Base-by-base conservation (phyloP, 1,140 invertebrate genomes). In the Rhopalosiphum padi region DNA sequence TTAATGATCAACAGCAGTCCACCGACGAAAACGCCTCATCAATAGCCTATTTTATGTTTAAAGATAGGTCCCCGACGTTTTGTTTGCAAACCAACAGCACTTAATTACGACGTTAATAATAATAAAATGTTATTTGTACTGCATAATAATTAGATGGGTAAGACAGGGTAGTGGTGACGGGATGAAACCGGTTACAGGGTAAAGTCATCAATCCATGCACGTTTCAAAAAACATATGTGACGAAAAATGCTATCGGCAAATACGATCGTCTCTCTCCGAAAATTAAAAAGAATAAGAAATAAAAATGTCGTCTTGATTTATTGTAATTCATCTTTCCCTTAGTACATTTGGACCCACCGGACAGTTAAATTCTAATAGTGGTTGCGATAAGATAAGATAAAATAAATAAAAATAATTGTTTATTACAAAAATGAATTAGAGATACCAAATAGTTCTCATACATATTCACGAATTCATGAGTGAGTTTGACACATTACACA, bases 251-350 rank as follows among this genome's bases (percentile, higher is more conserved):
- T 92, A 92, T 92, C 91, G 18, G 18, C 43, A 43, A 83, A 48
- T 82, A 92, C n/a, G 2, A 85, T 92, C 91, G 22, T 37, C 88
- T 53, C 30, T 41, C 87, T 35, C 46, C 30, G 7, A n/a, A 53
- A n/a, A 46, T 21, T 41, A 46, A 48, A 18, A 77, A 77, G 4
- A 18, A n/a, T 77, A 77, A n/a, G 46, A 88, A 22, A 35, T 6
- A 83, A 48, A 91, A 91, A 82, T 46, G 43, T 83, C 25, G 25
- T 8, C 91, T 37, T 92, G 91, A 92, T 92, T 92, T 92, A 92
- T 92, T 83, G 46, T 35, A 35, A 92, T 92, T 92, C 22, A 37
- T 92, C 51, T 35, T 82, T 82, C 60, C 41, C 41, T 68, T 90
- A 89, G 9, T n/a, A 43, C 25, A 86, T 23, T 30, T 25, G 0